Evolutionary conservation across 1,140 invertebrate genomes (phyloP).

Genomic region (Daktulosphaira vitifoliae): DNA sequence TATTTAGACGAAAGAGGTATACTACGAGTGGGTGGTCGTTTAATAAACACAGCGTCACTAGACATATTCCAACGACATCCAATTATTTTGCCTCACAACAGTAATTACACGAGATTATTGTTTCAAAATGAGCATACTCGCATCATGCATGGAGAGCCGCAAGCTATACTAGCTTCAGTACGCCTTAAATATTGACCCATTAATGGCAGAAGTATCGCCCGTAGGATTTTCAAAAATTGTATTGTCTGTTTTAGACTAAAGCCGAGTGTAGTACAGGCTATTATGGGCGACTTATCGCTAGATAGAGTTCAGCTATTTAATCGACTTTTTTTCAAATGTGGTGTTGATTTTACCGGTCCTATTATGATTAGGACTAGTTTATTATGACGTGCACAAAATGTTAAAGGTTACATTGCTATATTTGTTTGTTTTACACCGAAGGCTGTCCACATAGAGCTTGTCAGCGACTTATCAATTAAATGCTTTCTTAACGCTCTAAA

Average conservation of each 20-base stretch:
- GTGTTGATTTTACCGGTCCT: not conserved
- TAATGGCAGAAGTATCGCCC: not conserved
- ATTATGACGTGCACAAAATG: too few relatives aligned
- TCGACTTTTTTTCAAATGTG: not conserved
- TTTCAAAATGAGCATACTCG: not conserved
- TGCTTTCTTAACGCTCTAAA: too few relatives aligned
- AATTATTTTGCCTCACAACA: not conserved
- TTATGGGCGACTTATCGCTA: not conserved
- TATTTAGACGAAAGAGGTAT: not conserved
- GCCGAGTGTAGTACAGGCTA: not conserved
- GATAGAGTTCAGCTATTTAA: not conserved
- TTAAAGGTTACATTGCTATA: too few relatives aligned
- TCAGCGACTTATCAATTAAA: too few relatives aligned
- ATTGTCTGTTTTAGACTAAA: not conserved
- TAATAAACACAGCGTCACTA: not conserved
- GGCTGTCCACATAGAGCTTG: too few relatives aligned
- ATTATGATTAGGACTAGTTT: too few relatives aligned
- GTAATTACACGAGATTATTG: not conserved
- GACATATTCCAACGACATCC: not conserved
- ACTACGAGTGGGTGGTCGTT: not conserved
- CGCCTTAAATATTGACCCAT: not conserved
- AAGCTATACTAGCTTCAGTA: not conserved
- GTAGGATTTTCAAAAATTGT: not conserved
- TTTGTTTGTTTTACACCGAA: too few relatives aligned
- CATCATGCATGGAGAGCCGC: not conserved